Evolutionary conservation across 2,888 invertebrate species (phyloP).

Genomic region (Nowickia ferox): DNA sequence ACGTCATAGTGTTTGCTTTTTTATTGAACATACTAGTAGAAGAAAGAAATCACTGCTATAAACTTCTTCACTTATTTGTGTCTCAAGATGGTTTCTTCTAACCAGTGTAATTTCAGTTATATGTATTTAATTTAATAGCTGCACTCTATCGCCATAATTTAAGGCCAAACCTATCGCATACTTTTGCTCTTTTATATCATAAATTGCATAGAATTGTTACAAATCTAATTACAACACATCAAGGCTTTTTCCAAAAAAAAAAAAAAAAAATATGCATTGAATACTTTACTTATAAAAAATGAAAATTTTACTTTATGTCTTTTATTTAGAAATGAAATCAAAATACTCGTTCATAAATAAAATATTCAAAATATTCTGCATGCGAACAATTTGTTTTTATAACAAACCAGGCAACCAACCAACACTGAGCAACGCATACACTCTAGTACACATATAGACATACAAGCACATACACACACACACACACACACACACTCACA

Average conservation of each 20-base stretch:
- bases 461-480: not conserved
- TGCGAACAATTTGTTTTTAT: slow-evolving; percentile 58
- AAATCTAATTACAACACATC: slow-evolving; percentile 66
- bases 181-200: slow-evolving; percentile 47
- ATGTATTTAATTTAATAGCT: slow-evolving; percentile 5
- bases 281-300: slow-evolving; percentile 26
- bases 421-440: slow-evolving; percentile 41
- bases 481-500: not conserved
- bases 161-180: slow-evolving; percentile 12
- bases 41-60: too few species aligned
- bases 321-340: slow-evolving; percentile 56
- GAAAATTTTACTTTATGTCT: slow-evolving; percentile 2
- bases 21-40: too few species aligned
- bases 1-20: too few species aligned
- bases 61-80: not conserved
- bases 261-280: slow-evolving; percentile 14
- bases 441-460: not conserved
- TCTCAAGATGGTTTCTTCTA: not conserved
- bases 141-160: too few species aligned
- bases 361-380: slow-evolving; percentile 66
- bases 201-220: slow-evolving; percentile 32
- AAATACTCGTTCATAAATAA: slow-evolving; percentile 55
- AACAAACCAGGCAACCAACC: slow-evolving; percentile 59
- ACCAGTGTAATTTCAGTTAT: not conserved
- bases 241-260: slow-evolving; percentile 38